Evolutionary conservation across 2,113 vertebrate species (phyloP).

Genomic region (Anolis carolinensis): DNA sequence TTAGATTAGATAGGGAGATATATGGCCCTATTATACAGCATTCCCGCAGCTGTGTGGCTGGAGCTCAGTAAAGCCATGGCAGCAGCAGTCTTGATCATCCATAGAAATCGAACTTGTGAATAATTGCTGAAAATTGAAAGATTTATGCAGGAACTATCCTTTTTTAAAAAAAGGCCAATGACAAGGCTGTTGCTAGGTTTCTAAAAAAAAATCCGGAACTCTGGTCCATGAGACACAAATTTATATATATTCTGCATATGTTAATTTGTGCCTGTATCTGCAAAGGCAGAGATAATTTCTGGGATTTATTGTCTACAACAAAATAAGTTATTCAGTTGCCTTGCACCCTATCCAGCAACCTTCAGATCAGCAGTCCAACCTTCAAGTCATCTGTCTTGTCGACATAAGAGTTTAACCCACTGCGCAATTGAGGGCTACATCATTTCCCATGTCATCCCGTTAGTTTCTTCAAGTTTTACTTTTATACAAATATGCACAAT

Average conservation of each 20-base stretch:
- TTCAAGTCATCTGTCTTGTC: too few species aligned
- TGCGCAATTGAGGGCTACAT: too few species aligned
- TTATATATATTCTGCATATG: background rate
- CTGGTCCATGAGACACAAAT: background rate
- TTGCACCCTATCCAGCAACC: background rate
- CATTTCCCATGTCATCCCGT: background rate
- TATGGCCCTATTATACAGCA: conserved; percentile 49
- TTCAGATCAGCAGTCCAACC: too few species aligned
- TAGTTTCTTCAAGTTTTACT: background rate
- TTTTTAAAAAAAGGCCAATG: background rate
- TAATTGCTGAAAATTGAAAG: conserved; percentile 12
- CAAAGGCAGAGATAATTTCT: background rate
- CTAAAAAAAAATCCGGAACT: background rate
- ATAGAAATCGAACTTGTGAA: conserved; percentile 37
- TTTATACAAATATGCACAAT: background rate
- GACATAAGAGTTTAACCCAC: too few species aligned
- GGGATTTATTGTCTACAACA: background rate
- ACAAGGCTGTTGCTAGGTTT: too few species aligned
- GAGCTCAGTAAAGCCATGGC: background rate
- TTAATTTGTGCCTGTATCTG: background rate
- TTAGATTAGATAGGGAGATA: conserved; percentile 59
- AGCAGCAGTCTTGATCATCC: conserved; percentile 4
- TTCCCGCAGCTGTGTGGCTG: conserved; percentile 14
- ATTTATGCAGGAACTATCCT: background rate
- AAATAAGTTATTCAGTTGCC: background rate